Evolutionary conservation across 2,888 invertebrate species (phyloP).

Genomic region (Hirudinaria manillensis): DNA sequence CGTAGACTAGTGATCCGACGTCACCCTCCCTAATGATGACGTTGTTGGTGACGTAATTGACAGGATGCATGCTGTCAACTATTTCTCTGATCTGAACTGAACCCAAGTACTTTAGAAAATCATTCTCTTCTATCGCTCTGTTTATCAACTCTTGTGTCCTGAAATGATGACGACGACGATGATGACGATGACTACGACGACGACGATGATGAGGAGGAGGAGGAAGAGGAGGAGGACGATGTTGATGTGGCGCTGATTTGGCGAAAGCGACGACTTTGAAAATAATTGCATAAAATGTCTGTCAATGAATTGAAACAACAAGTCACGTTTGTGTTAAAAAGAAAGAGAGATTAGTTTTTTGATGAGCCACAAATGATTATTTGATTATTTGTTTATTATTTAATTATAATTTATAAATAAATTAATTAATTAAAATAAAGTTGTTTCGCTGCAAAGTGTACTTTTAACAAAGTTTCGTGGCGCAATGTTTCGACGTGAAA

Average conservation of each 20-base stretch:
- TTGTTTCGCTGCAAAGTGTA: no score
- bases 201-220: not conserved
- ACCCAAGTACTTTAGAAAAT: slow-evolving; percentile 96
- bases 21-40: slow-evolving; percentile 90
- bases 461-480: no score
- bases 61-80: slow-evolving; percentile 97
- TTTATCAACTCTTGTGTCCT: slow-evolving; percentile 87
- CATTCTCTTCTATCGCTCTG: slow-evolving; percentile 86
- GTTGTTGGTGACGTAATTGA: slow-evolving; percentile 67
- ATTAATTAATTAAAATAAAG: no score
- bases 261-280: no score
- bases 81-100: slow-evolving; percentile 80
- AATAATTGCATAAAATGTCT: not conserved
- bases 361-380: no score
- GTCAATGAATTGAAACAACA: not conserved
- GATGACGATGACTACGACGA: slow-evolving; percentile 14
- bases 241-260: not conserved
- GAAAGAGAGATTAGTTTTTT: no score
- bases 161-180: slow-evolving; percentile 44
- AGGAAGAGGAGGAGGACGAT: not conserved
- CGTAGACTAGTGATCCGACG: slow-evolving; percentile 64
- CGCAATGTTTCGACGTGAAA: no score
- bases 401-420: no score
- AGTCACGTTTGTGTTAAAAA: no score
- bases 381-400: no score